Evolutionary conservation across 2,797 vertebrate genomes (phyloP).

Genomic region (Chelonia mydas): DNA sequence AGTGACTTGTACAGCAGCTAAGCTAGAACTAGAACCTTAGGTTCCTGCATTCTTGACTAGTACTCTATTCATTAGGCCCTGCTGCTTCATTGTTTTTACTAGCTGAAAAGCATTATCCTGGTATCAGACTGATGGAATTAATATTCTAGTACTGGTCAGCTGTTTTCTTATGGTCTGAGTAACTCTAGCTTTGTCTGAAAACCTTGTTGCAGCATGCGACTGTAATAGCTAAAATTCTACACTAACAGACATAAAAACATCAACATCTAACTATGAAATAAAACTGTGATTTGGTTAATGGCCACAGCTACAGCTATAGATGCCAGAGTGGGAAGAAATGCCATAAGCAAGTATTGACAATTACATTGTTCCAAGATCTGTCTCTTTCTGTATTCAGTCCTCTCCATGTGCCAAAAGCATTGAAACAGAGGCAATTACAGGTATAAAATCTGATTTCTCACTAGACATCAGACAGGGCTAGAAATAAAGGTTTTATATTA

Average conservation of each 20-base stretch:
- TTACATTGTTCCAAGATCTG: neutral
- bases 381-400: neutral
- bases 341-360: neutral
- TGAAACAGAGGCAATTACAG: neutral
- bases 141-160: neutral
- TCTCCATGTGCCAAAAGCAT: neutral
- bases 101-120: neutral
- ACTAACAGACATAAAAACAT: neutral
- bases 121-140: too few species aligned
- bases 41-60: neutral
- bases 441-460: neutral
- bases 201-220: neutral
- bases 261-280: too few species aligned
- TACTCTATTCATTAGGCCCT: neutral
- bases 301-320: neutral
- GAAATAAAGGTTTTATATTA: neutral
- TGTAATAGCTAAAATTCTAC: too few species aligned
- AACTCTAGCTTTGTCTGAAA: neutral
- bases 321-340: neutral
- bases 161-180: rapidly evolving
- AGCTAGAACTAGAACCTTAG: neutral
- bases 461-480: neutral
- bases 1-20: neutral
- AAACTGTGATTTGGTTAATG: too few species aligned
- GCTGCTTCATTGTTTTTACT: too few species aligned